phyloP scores from a whole-genome alignment of 2,797 vertebrate genomes.

The Alauda arvensis region DNA sequence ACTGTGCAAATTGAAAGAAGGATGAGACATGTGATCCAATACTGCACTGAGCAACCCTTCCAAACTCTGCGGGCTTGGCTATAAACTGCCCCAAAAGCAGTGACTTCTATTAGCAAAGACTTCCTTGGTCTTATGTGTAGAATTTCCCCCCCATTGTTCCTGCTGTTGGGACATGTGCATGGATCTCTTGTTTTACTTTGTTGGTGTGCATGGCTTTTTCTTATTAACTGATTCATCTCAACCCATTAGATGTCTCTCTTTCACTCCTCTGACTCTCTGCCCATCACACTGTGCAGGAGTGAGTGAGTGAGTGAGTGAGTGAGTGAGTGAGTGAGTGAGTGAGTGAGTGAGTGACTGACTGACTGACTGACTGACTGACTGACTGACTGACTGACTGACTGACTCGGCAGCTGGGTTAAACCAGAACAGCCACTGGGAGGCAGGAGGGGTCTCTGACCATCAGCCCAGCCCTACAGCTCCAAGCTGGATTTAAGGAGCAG shows the following conservation, averaged over 20 bases:
- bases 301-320: background rate
- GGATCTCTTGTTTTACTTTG: background rate
- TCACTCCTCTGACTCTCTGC: background rate
- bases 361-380: no score
- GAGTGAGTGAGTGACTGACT: no score
- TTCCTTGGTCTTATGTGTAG: background rate
- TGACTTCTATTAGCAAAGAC: background rate
- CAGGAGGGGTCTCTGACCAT: background rate
- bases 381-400: no score
- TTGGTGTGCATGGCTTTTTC: background rate
- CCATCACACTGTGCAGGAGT: background rate
- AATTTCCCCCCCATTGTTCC: background rate
- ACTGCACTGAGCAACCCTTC: background rate
- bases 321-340: no score
- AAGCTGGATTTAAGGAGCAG: background rate
- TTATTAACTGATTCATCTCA: background rate
- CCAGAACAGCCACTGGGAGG: background rate
- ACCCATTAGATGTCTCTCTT: background rate
- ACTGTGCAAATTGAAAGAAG: background rate
- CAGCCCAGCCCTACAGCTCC: background rate
- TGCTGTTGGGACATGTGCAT: background rate
- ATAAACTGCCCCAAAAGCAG: background rate
- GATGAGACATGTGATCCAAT: background rate
- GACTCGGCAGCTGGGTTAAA: background rate
- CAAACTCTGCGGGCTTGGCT: background rate